A percentile compares a stretch with the other conserved stretches of the same genome.
Conservation (phyloP, 2,888 invertebrate genomes). For the Trichogramma evanescens region DNA sequence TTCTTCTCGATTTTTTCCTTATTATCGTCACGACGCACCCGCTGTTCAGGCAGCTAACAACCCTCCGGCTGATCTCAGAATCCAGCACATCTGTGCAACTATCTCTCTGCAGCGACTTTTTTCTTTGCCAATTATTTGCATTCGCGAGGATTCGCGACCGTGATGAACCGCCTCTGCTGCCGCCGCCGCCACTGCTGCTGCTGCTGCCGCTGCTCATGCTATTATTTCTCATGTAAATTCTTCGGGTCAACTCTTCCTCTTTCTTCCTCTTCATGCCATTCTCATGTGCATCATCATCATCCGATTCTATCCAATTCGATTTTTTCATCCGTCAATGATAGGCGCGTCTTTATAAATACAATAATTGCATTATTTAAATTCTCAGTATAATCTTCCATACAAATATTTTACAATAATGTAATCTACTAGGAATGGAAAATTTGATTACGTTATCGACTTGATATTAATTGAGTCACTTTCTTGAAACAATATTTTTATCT, state of each 20-base stretch:
- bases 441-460: too few relatives aligned
- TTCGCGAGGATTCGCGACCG: not conserved
- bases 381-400: too few relatives aligned
- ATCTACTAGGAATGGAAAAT: too few relatives aligned
- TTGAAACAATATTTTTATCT: too few relatives aligned
- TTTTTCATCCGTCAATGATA: constrained; percentile 20
- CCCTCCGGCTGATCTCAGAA: constrained; percentile 2
- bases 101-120: not conserved
- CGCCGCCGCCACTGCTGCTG: not conserved
- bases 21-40: constrained; percentile 2
- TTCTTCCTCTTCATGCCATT: not conserved
- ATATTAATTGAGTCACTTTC: too few relatives aligned
- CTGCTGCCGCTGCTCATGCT: not conserved
- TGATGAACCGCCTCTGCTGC: not conserved
- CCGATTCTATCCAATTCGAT: constrained; percentile 6
- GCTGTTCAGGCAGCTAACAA: not conserved
- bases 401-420: too few relatives aligned
- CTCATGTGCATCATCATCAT: not conserved
- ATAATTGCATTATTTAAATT: too few relatives aligned
- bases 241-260: not conserved
- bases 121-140: constrained; percentile 17
- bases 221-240: constrained; percentile 21
- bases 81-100: constrained; percentile 13
- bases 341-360: not conserved
- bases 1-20: constrained; percentile 10